A percentile compares a stretch with the other conserved stretches of the same genome.
phyloP scores from a whole-genome alignment of 2,113 vertebrate species.

The Rynchops niger region DNA sequence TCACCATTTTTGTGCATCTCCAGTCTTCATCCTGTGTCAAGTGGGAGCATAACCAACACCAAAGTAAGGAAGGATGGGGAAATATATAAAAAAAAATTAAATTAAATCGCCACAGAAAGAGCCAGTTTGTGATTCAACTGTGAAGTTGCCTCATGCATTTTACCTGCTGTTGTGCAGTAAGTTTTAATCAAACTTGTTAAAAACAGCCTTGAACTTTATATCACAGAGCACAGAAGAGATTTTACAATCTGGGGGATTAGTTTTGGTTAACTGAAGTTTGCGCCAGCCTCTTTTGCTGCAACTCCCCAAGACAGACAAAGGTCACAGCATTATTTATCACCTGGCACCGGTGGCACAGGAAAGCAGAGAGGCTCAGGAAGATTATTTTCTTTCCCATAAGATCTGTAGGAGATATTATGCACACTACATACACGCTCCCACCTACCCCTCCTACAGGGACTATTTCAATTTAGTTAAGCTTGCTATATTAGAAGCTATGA shows the following conservation, averaged over 20 bases:
- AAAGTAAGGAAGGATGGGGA: neutral
- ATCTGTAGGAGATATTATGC: neutral
- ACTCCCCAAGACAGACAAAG: neutral
- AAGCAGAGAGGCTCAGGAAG: neutral
- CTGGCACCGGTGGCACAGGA: neutral
- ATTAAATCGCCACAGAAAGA: neutral
- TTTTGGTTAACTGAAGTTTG: neutral
- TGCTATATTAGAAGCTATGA: neutral
- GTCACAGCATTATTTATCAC: neutral
- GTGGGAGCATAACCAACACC: neutral
- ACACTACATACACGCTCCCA: neutral
- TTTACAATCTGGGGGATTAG: neutral
- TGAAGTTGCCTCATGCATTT: fast-evolving
- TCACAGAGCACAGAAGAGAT: neutral
- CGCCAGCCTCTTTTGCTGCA: neutral
- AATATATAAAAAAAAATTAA: neutral
- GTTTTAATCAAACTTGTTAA: neutral
- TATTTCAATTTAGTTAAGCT: neutral
- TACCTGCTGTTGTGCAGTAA: neutral
- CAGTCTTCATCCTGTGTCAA: neutral
- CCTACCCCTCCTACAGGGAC: neutral
- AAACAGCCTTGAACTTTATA: neutral
- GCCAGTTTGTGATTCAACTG: neutral
- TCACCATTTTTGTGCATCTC: neutral
- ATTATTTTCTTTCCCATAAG: neutral